Base-by-base conservation (phyloP, 2,113 vertebrate genomes). In the Myocastor coypus region DNA sequence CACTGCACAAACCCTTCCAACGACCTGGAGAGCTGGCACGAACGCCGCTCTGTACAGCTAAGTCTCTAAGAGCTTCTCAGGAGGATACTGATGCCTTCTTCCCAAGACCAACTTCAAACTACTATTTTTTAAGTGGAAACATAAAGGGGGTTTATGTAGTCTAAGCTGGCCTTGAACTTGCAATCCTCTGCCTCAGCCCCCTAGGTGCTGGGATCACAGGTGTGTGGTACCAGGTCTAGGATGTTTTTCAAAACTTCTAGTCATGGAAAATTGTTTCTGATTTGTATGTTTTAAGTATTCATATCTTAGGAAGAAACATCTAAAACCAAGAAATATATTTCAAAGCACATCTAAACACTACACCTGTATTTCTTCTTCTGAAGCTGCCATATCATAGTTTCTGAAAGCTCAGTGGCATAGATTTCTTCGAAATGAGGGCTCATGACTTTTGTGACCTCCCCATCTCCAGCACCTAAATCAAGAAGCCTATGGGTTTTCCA, bases 351-450 rank as follows among this genome's bases (percentile, higher is more conserved):
- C 86, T 94, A 57, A 42, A 87, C 90, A 24, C 37, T 83, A 92
- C 98, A 99, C 99, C 98, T 99, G 98, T 99, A 99, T 95, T 99
- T 99, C 98, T 98, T 99, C 92, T 99, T 99, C 98, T 99, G 99
- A 75, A 99, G 99, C 97, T 99, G 99, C 99, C 99, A 99, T 92
- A 99, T 99, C 99, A 99, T 99, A 0, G 99, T 99, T 94, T 98
- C 97, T 28, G 99, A 99, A 55, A 99, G 98, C 96, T 99, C 99
- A 3, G 99, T 99, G 95, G 98, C 99, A 95, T 99, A 99, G 94
- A 99, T 98, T 98, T 99, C 99, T 94, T 98, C 99, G 98, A 99
- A 99, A 97, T 99, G 99, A 93, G 97, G 98, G 59, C 99, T 99
- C 99, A 99, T 99, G 91, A 99, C 98, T 97, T 99, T 99, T 17